phyloP scores from a whole-genome alignment of 1,140 invertebrate genomes.

The Colletes gigas region DNA sequence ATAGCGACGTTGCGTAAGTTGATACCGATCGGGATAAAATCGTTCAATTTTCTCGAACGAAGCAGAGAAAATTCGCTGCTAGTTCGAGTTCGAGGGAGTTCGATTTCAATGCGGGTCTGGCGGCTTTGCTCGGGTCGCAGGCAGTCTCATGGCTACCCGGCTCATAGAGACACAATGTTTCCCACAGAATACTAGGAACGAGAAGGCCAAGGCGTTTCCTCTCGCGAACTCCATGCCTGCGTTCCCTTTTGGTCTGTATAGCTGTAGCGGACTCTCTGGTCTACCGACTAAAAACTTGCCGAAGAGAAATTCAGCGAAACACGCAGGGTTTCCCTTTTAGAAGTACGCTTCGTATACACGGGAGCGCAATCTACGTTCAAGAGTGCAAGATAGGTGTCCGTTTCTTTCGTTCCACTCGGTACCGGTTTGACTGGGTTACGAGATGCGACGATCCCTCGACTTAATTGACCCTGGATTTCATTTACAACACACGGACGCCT shows the following conservation, averaged over 20 bases:
- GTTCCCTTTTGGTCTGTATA: conserved; percentile 54
- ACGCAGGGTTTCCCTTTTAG: conserved; percentile 67
- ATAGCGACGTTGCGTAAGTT: background rate
- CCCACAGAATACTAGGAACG: conserved; percentile 54
- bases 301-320: conserved; percentile 67
- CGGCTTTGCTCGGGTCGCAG: background rate
- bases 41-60: background rate
- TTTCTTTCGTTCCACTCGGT: conserved; percentile 59
- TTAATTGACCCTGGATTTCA: conserved; percentile 65
- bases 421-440: conserved; percentile 68
- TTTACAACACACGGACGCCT: conserved; percentile 43
- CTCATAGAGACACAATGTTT: conserved; percentile 40
- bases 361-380: conserved; percentile 41
- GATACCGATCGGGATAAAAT: conserved; percentile 7
- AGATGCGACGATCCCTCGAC: conserved; percentile 51
- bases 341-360: conserved; percentile 29
- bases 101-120: conserved; percentile 27
- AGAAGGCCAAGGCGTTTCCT: conserved; percentile 61
- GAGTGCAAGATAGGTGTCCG: conserved; percentile 42
- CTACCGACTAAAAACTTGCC: conserved; percentile 61
- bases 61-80: conserved; percentile 10
- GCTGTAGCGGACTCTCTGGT: conserved; percentile 46
- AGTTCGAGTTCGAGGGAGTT: conserved; percentile 10
- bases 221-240: conserved; percentile 28
- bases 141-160: background rate